These are phyloP conservation scores for Pagrus major DNA, from an alignment of 2,113 vertebrate species.

Conservation along the genomic window DNA sequence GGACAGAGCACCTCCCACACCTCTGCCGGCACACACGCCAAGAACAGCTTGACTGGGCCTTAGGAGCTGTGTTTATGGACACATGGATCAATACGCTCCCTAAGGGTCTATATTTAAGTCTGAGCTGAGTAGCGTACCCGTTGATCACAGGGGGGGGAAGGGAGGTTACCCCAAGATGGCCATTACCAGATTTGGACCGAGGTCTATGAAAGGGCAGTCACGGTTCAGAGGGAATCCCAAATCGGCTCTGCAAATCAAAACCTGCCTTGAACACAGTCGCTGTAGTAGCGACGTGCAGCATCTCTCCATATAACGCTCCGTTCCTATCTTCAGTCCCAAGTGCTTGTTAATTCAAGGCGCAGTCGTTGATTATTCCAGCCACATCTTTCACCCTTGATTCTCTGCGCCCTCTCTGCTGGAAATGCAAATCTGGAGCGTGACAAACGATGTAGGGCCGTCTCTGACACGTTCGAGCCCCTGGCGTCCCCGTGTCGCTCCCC, in stretches of 20 bases:
- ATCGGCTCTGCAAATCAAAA: constrained; percentile 58
- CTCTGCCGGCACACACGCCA: constrained; percentile 68
- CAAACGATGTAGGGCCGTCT: constrained; percentile 75
- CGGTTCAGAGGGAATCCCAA: constrained; percentile 50
- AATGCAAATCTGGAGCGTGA: constrained; percentile 78
- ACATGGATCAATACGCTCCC: constrained; percentile 75
- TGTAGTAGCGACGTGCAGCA: background rate
- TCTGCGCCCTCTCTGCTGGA: constrained; percentile 60
- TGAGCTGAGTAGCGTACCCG: constrained; percentile 43
- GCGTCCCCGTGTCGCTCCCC: constrained; percentile 59
- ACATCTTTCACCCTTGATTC: constrained; percentile 75
- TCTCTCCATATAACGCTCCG: background rate
- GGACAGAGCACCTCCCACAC: constrained; percentile 70
- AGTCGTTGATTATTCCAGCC: constrained; percentile 72
- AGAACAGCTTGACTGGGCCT: constrained; percentile 72
- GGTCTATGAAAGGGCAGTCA: constrained; percentile 45
- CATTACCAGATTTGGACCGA: constrained; percentile 51
- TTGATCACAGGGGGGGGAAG: constrained; percentile 54
- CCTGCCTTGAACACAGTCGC: background rate
- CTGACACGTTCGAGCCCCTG: constrained; percentile 69
- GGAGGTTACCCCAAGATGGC: constrained; percentile 45
- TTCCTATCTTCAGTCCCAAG: constrained; percentile 13
- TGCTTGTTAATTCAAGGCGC: constrained; percentile 64
- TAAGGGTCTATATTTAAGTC: constrained; percentile 76
- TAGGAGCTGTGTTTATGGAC: constrained; percentile 74